Percentiles rank a stretch among this genome's conserved stretches.
Conservation (phyloP, 2,888 invertebrate species). For the Netelia inedita region DNA sequence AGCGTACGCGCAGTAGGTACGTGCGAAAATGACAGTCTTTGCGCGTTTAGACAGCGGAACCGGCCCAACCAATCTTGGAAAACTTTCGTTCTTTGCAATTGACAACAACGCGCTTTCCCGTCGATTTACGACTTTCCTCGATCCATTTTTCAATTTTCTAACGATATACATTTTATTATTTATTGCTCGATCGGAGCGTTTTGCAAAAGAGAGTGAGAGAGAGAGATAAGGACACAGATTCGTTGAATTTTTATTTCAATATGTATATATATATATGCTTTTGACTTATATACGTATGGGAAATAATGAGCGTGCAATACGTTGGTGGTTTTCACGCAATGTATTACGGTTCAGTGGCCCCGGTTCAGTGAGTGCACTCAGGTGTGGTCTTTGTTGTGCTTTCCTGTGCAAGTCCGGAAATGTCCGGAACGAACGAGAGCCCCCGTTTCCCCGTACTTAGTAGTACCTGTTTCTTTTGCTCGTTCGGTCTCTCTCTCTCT, state of each 20-base stretch:
- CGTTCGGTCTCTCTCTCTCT: constrained; percentile 1
- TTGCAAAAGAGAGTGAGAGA: not conserved
- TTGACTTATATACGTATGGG: not conserved
- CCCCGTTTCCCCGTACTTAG: constrained; percentile 9
- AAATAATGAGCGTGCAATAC: constrained; percentile 62
- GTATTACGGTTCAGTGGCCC: constrained; percentile 73
- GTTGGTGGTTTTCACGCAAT: constrained; percentile 70
- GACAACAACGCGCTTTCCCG: not conserved
- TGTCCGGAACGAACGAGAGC: constrained; percentile 68
- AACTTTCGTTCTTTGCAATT: constrained; percentile 27
- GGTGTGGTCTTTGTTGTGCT: constrained; percentile 73
- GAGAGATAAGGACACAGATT: not conserved
- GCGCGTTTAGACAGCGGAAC: constrained; percentile 53
- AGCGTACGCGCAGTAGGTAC: constrained; percentile 1
- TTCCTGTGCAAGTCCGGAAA: constrained; percentile 71
- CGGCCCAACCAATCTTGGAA: constrained; percentile 16
- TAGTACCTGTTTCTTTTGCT: not conserved
- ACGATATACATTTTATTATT: constrained; percentile 35
- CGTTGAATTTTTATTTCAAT: constrained; percentile 17
- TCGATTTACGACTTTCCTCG: not conserved
- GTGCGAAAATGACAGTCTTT: constrained; percentile 59
- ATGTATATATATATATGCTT: constrained; percentile 4
- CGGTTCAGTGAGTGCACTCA: constrained; percentile 65
- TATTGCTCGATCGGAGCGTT: constrained; percentile 14
- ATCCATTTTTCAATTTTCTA: constrained; percentile 23